Percentiles rank a stretch among this genome's conserved stretches.
These are phyloP conservation scores for Chloroclystis v-ata DNA, from an alignment of 2,888 invertebrate genomes.

Conservation along the genomic window DNA sequence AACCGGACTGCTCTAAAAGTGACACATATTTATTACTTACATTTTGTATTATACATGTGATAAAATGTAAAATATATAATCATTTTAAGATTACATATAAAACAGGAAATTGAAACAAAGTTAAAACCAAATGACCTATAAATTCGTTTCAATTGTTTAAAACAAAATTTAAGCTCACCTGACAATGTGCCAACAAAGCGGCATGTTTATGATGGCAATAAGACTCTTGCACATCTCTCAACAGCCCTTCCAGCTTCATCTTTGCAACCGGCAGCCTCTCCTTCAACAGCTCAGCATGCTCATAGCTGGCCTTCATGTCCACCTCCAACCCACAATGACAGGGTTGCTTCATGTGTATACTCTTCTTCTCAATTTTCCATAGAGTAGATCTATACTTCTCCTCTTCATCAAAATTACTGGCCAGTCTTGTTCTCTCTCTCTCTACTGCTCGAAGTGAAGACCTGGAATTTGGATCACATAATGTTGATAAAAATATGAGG, in stretches of 20 bases:
- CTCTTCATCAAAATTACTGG: conserved; percentile 48
- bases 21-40: no score
- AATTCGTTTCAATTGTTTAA: no score
- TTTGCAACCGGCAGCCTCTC: conserved; percentile 54
- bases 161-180: no score
- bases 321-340: conserved; percentile 54
- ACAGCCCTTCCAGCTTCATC: conserved; percentile 50
- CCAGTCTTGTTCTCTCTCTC: conserved; percentile 46
- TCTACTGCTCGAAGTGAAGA: conserved; percentile 61
- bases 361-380: conserved; percentile 56
- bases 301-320: conserved; percentile 42
- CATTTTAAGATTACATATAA: no score
- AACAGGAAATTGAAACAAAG: no score
- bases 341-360: conserved; percentile 34
- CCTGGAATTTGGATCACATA: conserved; percentile 34
- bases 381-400: conserved; percentile 45
- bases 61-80: no score
- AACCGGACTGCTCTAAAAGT: no score
- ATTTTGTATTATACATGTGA: no score
- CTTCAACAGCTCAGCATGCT: conserved; percentile 52
- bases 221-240: conserved; percentile 58
- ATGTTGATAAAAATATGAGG: not conserved
- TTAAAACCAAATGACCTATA: no score
- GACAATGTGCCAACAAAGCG: conserved; percentile 57
- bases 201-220: conserved; percentile 66